These are phyloP conservation scores for Hanleya hanleyi DNA, from an alignment of 2,888 invertebrate genomes.

Conservation along the genomic window DNA sequence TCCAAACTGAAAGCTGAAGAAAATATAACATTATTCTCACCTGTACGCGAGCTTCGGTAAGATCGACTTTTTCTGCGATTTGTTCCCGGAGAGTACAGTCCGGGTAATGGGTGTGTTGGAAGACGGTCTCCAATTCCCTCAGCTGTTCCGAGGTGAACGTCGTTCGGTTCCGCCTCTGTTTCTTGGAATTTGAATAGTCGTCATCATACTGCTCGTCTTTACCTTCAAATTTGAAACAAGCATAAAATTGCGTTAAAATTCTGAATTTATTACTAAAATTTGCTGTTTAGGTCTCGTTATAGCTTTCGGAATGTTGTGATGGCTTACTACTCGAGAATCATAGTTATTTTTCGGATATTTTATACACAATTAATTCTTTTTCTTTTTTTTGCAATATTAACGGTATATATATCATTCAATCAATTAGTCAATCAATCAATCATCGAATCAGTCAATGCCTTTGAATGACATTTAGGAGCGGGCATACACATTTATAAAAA, in stretches of 20 bases:
- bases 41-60: conserved; percentile 68
- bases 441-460: too few relatives aligned
- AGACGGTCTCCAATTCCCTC: conserved; percentile 64
- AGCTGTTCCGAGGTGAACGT: conserved; percentile 67
- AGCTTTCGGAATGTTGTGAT: neutral
- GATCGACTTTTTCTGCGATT: conserved; percentile 65
- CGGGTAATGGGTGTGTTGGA: conserved; percentile 66
- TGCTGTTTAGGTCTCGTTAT: too few relatives aligned
- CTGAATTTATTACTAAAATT: too few relatives aligned
- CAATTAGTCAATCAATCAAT: too few relatives aligned
- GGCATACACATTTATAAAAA: too few relatives aligned
- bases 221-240: too few relatives aligned
- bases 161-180: conserved; percentile 66
- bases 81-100: conserved; percentile 68
- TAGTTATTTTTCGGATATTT: neutral
- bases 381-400: too few relatives aligned
- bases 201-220: neutral
- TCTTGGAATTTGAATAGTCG: conserved; percentile 39
- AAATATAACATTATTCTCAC: too few relatives aligned
- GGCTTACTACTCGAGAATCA: neutral
- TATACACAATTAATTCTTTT: neutral
- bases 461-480: too few relatives aligned
- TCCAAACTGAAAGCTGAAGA: too few relatives aligned
- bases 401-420: too few relatives aligned
- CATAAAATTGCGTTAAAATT: too few relatives aligned